phyloP scores from a whole-genome alignment of 2,888 invertebrate species.

The Atrina japonica region DNA sequence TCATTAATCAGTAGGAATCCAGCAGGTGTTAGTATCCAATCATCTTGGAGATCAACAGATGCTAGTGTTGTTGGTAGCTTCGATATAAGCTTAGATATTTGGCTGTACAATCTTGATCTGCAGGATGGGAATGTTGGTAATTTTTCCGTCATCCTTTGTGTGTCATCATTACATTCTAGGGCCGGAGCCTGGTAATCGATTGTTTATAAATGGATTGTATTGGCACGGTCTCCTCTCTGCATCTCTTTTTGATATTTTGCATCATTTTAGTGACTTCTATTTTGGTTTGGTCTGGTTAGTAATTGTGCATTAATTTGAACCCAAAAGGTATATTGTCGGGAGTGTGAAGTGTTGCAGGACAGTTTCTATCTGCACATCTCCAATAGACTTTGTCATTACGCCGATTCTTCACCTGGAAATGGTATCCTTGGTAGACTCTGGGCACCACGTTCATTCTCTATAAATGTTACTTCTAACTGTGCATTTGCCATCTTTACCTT shows the following conservation, averaged over 20 bases:
- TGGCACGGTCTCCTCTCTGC: conserved; percentile 18
- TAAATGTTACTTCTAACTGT: not conserved
- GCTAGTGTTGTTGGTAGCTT: conserved; percentile 11
- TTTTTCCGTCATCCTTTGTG: conserved; percentile 1
- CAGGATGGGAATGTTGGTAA: conserved; percentile 29
- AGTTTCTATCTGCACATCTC: conserved; percentile 6
- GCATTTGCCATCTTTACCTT: conserved; percentile 7
- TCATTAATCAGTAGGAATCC: conserved; percentile 23
- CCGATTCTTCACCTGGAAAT: conserved; percentile 13
- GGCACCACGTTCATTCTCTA: conserved; percentile 5
- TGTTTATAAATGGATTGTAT: conserved; percentile 31
- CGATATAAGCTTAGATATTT: conserved; percentile 8
- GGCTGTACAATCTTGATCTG: conserved; percentile 17
- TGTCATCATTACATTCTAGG: conserved; percentile 28
- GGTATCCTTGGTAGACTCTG: not conserved
- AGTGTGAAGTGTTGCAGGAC: conserved; percentile 16
- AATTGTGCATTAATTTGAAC: conserved; percentile 6
- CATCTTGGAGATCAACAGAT: conserved; percentile 22
- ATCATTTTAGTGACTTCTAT: not conserved
- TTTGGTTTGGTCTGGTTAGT: conserved; percentile 3
- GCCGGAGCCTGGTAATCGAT: conserved; percentile 13
- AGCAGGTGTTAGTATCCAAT: conserved; percentile 32
- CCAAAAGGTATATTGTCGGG: conserved; percentile 8
- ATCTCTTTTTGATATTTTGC: conserved; percentile 25
- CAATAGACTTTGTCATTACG: conserved; percentile 16